Percentiles rank a stretch among this genome's conserved stretches.
Conservation (phyloP, 2,113 vertebrate genomes). For the Ailurus styani region DNA sequence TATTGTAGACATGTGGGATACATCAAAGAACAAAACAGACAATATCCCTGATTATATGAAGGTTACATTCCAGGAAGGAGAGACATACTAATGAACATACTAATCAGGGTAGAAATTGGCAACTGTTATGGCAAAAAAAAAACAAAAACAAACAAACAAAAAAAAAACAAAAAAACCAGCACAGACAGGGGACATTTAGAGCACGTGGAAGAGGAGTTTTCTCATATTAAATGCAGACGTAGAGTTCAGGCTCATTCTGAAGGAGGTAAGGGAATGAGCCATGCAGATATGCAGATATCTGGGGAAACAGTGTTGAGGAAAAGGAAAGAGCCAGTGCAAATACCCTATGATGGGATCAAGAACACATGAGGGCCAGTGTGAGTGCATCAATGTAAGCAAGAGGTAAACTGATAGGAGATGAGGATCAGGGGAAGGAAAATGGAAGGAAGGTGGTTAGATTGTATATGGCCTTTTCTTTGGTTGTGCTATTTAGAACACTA, state of each 20-base stretch:
- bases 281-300: not conserved
- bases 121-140: not conserved
- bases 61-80: not conserved
- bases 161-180: not conserved
- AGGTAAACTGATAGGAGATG: not conserved
- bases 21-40: not conserved
- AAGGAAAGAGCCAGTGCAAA: not conserved
- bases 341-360: accelerated
- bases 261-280: not conserved
- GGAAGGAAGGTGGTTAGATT: not conserved
- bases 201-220: not conserved
- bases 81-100: not conserved
- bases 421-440: not conserved
- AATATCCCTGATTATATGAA: not conserved
- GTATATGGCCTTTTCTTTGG: not conserved
- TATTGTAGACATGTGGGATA: not conserved
- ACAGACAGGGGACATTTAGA: not conserved
- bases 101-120: not conserved
- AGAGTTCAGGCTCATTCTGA: not conserved
- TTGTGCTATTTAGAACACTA: not conserved
- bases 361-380: not conserved
- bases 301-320: not conserved
- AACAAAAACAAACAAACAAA: not conserved
- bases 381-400: not conserved
- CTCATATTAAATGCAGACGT: not conserved